Percentiles rank a stretch among this genome's conserved stretches.
These are phyloP conservation scores for Saccostrea echinata DNA, from an alignment of 1,140 invertebrate species.

Conservation along the genomic window DNA sequence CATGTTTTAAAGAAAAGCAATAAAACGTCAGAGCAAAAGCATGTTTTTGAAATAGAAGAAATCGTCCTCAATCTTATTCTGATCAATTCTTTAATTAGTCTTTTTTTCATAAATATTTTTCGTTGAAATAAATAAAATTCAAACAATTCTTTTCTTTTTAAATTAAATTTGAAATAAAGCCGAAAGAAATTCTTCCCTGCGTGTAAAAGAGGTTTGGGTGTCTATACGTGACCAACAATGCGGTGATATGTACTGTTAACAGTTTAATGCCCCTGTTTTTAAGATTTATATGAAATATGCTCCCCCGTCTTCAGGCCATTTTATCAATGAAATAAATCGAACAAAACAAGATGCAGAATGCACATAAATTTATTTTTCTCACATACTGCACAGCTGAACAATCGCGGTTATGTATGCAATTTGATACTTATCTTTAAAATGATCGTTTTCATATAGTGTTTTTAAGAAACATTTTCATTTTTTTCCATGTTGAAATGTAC, in stretches of 20 bases:
- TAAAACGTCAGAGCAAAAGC: too few species aligned
- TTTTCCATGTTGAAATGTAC: background rate
- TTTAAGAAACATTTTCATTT: background rate
- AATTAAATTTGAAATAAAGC: too few species aligned
- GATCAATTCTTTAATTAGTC: too few species aligned
- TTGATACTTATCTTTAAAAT: background rate
- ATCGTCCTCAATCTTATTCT: too few species aligned
- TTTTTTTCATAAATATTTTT: too few species aligned
- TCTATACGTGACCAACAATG: background rate
- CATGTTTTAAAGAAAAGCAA: too few species aligned
- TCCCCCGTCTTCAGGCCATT: background rate
- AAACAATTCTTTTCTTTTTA: too few species aligned
- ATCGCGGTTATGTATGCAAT: slow-evolving; percentile 9
- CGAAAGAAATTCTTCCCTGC: too few species aligned
- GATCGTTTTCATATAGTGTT: background rate
- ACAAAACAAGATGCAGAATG: slow-evolving; percentile 12
- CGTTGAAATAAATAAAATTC: too few species aligned
- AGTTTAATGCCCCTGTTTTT: background rate
- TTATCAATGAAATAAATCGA: slow-evolving; percentile 38
- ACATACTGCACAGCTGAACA: slow-evolving; percentile 1
- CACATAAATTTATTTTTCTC: background rate
- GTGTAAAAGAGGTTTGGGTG: background rate
- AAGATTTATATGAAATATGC: slow-evolving; percentile 21
- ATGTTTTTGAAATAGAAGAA: too few species aligned
- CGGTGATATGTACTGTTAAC: background rate